These are phyloP conservation scores for Brachirus orientalis DNA, from an alignment of 2,113 vertebrate species.

Conservation along the genomic window DNA sequence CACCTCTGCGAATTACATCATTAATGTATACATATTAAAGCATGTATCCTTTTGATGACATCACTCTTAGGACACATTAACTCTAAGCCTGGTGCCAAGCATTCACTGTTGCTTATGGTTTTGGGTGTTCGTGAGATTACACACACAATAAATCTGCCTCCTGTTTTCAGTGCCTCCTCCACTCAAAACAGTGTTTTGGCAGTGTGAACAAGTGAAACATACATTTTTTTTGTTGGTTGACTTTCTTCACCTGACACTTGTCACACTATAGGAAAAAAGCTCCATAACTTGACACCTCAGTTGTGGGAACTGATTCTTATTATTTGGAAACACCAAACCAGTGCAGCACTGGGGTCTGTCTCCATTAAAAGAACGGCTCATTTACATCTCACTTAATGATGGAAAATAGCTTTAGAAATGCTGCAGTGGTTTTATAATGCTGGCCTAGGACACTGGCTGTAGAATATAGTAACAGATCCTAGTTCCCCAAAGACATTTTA, in stretches of 20 bases:
- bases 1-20: conserved; percentile 35
- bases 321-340: conserved; percentile 54
- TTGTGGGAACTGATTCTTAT: conserved; percentile 59
- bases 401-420: conserved; percentile 56
- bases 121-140: conserved; percentile 46
- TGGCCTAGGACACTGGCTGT: conserved; percentile 20
- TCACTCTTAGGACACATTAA: conserved; percentile 31
- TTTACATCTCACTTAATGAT: conserved; percentile 59
- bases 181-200: conserved; percentile 44
- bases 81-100: conserved; percentile 17
- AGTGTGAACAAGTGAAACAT: conserved; percentile 12
- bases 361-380: conserved; percentile 56
- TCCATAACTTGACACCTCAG: conserved; percentile 50
- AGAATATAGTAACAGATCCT: conserved; percentile 14
- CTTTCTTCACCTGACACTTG: conserved; percentile 60
- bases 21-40: conserved; percentile 11
- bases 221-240: conserved; percentile 56
- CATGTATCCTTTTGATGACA: conserved; percentile 21
- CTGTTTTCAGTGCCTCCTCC: conserved; percentile 21
- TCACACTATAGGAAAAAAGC: conserved; percentile 64
- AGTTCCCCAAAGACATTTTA: conserved; percentile 14
- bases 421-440: conserved; percentile 41
- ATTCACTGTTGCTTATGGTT: conserved; percentile 28
- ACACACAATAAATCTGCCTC: conserved; percentile 51
- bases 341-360: conserved; percentile 30